Evolutionary conservation across 2,888 invertebrate species (phyloP), one percentile per base, ranked within the genome.

Genomic region (Eupithecia centaureata): DNA sequence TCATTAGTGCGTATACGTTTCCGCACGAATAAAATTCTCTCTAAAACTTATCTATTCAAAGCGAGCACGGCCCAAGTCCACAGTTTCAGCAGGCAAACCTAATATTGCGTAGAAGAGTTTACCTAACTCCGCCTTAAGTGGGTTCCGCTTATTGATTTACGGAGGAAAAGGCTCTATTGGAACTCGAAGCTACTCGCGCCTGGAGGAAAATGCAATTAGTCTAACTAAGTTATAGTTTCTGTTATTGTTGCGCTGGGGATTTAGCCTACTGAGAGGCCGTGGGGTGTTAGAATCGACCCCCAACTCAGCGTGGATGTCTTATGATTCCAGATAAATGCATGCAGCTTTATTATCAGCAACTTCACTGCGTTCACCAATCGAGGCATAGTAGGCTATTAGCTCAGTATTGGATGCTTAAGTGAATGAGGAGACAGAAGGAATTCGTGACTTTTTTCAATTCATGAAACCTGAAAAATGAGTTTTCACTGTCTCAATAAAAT

Each of bases 51-150:
- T n/a, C n/a, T n/a, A n/a, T n/a, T n/a, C n/a, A n/a, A n/a, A n/a
- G n/a, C n/a, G n/a, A n/a, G n/a, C n/a, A n/a, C n/a, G n/a, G 18
- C 63, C 5, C 52, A 77, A 67, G 73, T 81, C 60, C 73, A 4
- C 5, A 73, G 15, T 69, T 25, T 22, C 10, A 25, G 61, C 47
- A 38, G 51, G 56, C 59, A 35, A 61, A 65, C 68, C 27, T 33
- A 57, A 57, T 63, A 73, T 76, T 75, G 75, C 80, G 76, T 79
- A 75, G 78, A 82, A 82, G 85, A 86, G 84, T 85, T 86, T 82
- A 78, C 79, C 77, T 83, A 82, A 81, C 76, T 80, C 76, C 77
- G 75, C 76, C 71, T 76, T 80, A 82, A 87, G 84, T 86, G 81
- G 81, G 84, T 84, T 85, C 78, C 77, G 83, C 79, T 70, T 70